Evolutionary conservation across 2,113 vertebrate species (phyloP).

Genomic region (Acrocephalus kingi): DNA sequence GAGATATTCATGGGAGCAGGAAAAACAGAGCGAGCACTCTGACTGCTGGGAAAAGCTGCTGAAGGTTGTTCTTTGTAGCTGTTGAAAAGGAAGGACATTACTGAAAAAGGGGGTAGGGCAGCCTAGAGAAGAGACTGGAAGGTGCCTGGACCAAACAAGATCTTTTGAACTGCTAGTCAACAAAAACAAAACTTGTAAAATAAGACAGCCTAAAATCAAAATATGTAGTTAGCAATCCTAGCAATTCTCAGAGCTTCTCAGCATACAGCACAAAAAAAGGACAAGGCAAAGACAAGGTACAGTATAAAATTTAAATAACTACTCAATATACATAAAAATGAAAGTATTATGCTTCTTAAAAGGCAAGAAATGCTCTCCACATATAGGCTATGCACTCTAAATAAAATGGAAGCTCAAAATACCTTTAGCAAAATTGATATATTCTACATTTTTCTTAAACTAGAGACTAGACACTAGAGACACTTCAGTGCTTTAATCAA

Average conservation of each 20-base stretch:
- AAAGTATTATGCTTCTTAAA: background rate
- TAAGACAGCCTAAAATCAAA: background rate
- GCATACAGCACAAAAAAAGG: background rate
- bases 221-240: background rate
- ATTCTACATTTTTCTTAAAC: background rate
- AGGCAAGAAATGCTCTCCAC: background rate
- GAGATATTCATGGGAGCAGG: slow-evolving; percentile 55
- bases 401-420: background rate
- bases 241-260: background rate
- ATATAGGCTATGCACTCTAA: background rate
- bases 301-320: background rate
- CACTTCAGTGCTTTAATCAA: background rate
- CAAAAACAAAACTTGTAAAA: background rate
- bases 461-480: background rate
- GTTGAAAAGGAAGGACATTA: background rate
- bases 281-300: background rate
- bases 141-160: background rate
- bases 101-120: background rate
- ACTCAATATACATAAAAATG: background rate
- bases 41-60: slow-evolving; percentile 7
- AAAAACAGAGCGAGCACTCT: background rate
- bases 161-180: background rate
- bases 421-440: background rate
- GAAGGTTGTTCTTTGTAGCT: background rate
- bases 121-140: background rate